A percentile compares a stretch with the other conserved stretches of the same genome.
phyloP scores from a whole-genome alignment of 2,888 invertebrate species.

The Tortrix viridana region DNA sequence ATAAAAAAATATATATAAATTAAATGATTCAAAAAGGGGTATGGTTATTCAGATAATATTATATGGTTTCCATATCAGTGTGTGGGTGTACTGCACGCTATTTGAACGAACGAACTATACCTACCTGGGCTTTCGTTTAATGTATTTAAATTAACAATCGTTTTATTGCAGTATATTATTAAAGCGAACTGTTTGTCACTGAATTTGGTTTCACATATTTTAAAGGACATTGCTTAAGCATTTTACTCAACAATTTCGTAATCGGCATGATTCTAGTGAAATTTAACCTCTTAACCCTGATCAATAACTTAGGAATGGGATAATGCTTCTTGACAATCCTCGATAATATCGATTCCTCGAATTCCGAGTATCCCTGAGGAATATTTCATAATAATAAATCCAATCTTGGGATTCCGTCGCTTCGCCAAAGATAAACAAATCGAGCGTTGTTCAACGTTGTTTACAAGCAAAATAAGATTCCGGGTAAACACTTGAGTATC shows the following conservation, averaged over 20 bases:
- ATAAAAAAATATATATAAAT: no score
- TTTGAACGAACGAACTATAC: no score
- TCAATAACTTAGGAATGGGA: conserved; percentile 4
- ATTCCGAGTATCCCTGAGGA: background rate
- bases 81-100: no score
- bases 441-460: conserved; percentile 8
- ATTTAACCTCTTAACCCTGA: conserved; percentile 8
- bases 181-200: no score
- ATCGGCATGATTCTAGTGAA: conserved; percentile 6
- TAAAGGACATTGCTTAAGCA: background rate
- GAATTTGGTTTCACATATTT: no score
- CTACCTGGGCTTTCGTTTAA: no score
- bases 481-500: background rate
- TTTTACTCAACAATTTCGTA: background rate
- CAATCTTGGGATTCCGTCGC: conserved; percentile 5
- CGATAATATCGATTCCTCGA: conserved; percentile 9
- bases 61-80: no score
- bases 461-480: conserved; percentile 13
- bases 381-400: conserved; percentile 18
- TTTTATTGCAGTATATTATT: no score
- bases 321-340: background rate
- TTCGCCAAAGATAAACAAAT: conserved; percentile 9
- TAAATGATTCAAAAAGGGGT: no score
- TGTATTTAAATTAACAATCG: no score
- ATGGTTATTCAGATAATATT: no score